Evolutionary conservation across 2,888 invertebrate genomes (phyloP), one percentile per base, ranked within the genome.

Genomic region (Eristalinus aeneus): DNA sequence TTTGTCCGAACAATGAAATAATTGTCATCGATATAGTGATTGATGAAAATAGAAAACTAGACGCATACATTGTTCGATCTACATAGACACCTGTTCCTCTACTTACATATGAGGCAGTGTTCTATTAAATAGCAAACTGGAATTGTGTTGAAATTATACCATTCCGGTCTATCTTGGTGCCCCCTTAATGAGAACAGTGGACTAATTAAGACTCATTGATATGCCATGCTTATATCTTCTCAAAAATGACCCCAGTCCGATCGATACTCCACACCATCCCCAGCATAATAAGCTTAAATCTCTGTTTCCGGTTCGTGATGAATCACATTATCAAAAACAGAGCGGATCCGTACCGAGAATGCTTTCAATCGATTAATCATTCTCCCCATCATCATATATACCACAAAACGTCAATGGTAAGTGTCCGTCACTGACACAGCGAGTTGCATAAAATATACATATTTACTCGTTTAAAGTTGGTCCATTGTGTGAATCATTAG

Each of bases 281-380:
- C 4, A 16, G 5, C n/a, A 39, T n/a, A 39, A 39, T 8, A 46
- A 46, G 16, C 16, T 1, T 6, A 46, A 46, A 46, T 46, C 46
- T 16, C 46, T 16, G 5, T 46, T 46, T 46, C 6, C 39, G 39
- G 0, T 39, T 46, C 16, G 8, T 46, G 8, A 16, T 46, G 46
- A 16, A 46, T 46, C 16, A 1, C 46, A 8, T 6, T 16, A 16
- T 20, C 46, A 46, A 6, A 16, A 8, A 46, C 8, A 46, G 16
- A 46, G 6, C 16, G 16, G 12, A 54, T 46, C 77, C 63, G 63
- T 54, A 72, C 77, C 65, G 39, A 71, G 61, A 22, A 75, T 71
- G 39, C 65, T 71, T 84, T 27, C 23, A 11, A 56, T 67, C 65
- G 32, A 71, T 80, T 71, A 71, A 75, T 75, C 80, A 80, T 46